Evolutionary conservation across 2,888 invertebrate species (phyloP), one percentile per base, ranked within the genome.

Genomic region (Meghimatium bilineatum): DNA sequence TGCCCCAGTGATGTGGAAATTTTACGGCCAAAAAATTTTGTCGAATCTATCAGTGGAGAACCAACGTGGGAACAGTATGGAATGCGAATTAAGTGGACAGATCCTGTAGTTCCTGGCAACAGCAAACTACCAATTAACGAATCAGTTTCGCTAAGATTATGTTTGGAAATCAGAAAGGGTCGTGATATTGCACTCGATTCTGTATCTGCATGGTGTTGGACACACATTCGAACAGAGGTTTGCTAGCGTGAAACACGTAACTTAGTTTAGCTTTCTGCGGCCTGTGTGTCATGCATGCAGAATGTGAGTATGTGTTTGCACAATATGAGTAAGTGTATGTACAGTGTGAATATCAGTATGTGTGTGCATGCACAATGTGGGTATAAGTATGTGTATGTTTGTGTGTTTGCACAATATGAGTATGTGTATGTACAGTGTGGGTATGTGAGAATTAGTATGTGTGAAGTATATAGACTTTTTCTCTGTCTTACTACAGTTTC

Each of bases 161-260:
- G 82, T 36, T 75, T 75, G 32, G 75, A 81, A 32, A 60, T 52
- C 12, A 74, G 60, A 34, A 74, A 26, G 26, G 63, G 36, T 0
- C n/a, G 63, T 26, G 32, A 81, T 14, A 44, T 69, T 36, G 49
- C 49, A 10, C 69, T 52, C 29, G 80, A 80, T 2, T 6, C 26
- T 44, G n/a, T 80, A 3, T 69, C 80, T 26, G 80, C 80, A 26
- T 80, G 80, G 80, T 80, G 80, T 32, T 80, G 80, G 80, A 80
- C 80, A 10, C 67, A 67, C n/a, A 80, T 80, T 1, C 49, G 52
- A 26, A 10, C 56, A 20, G 52, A 76, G 56, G 76, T 76, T 32
- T 6, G 56, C 23, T 56, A 20, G 17, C 56, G 6, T 44, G 12
- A 44, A 44, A 12, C 44, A 44, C 56, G 56, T 17, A 56, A n/a